These are phyloP conservation scores for Ammodytes marinus DNA, from an alignment of 2,113 vertebrate genomes.

Conservation along the genomic window DNA sequence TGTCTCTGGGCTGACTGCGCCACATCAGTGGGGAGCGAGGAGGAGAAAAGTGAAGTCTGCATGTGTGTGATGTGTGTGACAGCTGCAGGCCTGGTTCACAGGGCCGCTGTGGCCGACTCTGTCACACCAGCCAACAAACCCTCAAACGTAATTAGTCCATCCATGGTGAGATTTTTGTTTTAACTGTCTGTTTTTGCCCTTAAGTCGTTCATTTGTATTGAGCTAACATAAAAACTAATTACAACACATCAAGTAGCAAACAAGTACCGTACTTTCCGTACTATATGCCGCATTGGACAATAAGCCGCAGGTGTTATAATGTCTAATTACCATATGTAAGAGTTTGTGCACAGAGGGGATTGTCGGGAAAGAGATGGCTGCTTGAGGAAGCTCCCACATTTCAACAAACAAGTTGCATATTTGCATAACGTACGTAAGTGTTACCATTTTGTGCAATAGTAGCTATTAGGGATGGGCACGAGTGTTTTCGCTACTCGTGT, in stretches of 20 bases:
- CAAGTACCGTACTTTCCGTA: no score
- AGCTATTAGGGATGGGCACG: no score
- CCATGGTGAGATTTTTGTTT: slow-evolving; percentile 49
- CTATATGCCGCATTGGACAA: no score
- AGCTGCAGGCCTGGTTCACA: slow-evolving; percentile 66
- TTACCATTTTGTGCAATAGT: no score
- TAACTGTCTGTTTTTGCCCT: slow-evolving; percentile 36
- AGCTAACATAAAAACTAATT: slow-evolving; percentile 15
- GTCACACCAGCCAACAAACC: slow-evolving; percentile 61
- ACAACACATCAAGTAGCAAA: background rate
- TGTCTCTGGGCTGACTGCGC: slow-evolving; percentile 73
- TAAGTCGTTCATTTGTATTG: slow-evolving; percentile 2
- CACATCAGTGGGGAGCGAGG: slow-evolving; percentile 73
- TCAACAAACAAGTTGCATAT: no score
- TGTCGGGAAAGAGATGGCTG: no score
- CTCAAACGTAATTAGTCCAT: slow-evolving; percentile 62
- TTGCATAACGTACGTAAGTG: no score
- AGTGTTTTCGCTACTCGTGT: no score
- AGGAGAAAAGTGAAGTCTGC: slow-evolving; percentile 59
- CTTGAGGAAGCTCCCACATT: no score
- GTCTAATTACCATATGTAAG: no score
- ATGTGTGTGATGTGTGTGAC: slow-evolving; percentile 69
- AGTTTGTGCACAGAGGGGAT: no score
- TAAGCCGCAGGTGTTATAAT: no score
- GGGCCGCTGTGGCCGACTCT: slow-evolving; percentile 44